These are phyloP conservation scores for Aegotheles bennettii DNA, from an alignment of 2,113 vertebrate species.

Conservation along the genomic window DNA sequence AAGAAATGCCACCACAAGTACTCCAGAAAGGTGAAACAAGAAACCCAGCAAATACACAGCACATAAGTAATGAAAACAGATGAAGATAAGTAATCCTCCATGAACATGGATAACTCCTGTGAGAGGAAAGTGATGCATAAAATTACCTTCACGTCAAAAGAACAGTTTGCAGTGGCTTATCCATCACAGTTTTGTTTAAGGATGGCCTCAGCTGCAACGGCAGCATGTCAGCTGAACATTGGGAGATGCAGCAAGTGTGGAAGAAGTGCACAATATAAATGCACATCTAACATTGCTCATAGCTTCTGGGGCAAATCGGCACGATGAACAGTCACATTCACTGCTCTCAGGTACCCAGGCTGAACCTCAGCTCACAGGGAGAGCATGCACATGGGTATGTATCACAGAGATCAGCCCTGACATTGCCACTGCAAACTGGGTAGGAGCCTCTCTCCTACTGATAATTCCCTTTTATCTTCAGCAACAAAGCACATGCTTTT, in stretches of 20 bases:
- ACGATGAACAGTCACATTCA: background rate
- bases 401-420: background rate
- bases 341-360: background rate
- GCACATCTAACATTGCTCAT: background rate
- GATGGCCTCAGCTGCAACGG: background rate
- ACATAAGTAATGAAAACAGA: background rate
- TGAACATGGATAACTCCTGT: background rate
- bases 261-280: background rate
- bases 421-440: background rate
- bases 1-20: background rate
- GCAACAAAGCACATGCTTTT: background rate
- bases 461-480: background rate
- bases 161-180: background rate
- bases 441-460: background rate
- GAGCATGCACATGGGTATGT: background rate
- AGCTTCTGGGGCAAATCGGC: background rate
- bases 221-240: background rate
- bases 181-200: background rate
- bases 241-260: background rate
- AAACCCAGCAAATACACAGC: background rate
- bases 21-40: background rate
- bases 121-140: background rate
- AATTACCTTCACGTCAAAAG: background rate
- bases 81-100: background rate
- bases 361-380: background rate